A percentile compares a stretch with the other conserved stretches of the same genome.
Conservation (phyloP, 2,113 vertebrate genomes). For the Xenus cinereus region DNA sequence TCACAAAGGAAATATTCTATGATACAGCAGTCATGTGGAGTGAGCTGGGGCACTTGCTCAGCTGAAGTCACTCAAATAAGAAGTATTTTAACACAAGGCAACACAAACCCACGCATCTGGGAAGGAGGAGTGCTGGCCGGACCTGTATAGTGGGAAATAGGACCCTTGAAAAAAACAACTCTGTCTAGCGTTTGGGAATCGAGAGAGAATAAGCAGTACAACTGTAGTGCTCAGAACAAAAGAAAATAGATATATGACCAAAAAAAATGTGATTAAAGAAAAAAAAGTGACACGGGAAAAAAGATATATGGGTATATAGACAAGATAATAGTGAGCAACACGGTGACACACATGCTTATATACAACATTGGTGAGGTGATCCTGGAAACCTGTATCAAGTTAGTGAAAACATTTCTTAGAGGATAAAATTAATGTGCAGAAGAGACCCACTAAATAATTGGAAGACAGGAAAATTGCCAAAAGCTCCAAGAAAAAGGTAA, state of each 20-base stretch:
- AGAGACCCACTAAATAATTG: background rate
- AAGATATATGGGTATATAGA: background rate
- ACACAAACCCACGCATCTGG: background rate
- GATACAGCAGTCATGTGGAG: background rate
- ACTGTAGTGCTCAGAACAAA: background rate
- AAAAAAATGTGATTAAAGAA: background rate
- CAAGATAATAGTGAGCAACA: background rate
- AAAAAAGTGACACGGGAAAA: background rate
- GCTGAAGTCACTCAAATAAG: background rate
- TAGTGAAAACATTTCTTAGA: background rate
- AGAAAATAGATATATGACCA: background rate
- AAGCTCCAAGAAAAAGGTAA: background rate
- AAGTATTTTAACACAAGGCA: background rate
- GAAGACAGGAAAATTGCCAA: background rate
- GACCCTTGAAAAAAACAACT: background rate
- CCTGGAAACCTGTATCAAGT: background rate
- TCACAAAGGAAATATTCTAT: background rate
- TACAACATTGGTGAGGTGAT: background rate
- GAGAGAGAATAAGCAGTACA: background rate
- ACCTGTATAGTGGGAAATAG: accelerated
- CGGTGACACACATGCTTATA: background rate
- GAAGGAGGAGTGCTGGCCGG: background rate
- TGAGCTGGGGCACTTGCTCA: background rate
- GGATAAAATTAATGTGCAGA: background rate
- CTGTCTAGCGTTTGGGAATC: background rate